Evolutionary conservation across 2,888 invertebrate species (phyloP), one percentile per base, ranked within the genome.

Genomic region (Embidobia sp.): DNA sequence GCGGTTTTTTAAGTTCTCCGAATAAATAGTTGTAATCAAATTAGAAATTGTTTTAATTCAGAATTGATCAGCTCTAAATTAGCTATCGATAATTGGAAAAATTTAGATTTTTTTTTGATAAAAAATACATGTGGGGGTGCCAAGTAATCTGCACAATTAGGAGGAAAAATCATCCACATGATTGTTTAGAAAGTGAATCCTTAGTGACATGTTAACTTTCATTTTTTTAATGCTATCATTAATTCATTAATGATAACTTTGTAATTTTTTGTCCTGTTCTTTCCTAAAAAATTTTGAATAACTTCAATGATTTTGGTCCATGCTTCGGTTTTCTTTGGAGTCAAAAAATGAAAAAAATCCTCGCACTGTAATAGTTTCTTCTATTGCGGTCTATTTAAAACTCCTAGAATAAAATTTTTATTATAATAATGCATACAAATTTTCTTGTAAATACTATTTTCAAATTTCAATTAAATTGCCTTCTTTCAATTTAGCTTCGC

Each of bases 101-200:
- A n/a, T n/a, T n/a, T n/a, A n/a, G n/a, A n/a, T n/a, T n/a, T n/a
- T n/a, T n/a, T n/a, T n/a, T n/a, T n/a, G n/a, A n/a, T n/a, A n/a
- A n/a, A n/a, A n/a, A n/a, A n/a, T n/a, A n/a, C n/a, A n/a, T n/a
- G n/a, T n/a, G n/a, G n/a, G n/a, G n/a, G n/a, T n/a, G n/a, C n/a
- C n/a, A n/a, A n/a, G 35, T 78, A 74, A 66, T 82, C 79, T 59
- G 82, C 84, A 22, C 85, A 77, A 72, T 86, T 87, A 74, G 84
- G 64, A 3, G 82, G 86, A 80, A 88, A n/a, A 87, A 16, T 66
- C 63, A 46, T 85, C 80, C 0, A 86, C 27, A 70, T 87, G 87
- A 8, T 66, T 78, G 69, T 81, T 69, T n/a, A 87, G 76, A 64
- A 80, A 87, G 77, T 88, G 85, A 10, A 86, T 64, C 70, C 86